These are phyloP conservation scores for Sipha flava DNA, from an alignment of 1,140 invertebrate species.

Conservation along the genomic window DNA sequence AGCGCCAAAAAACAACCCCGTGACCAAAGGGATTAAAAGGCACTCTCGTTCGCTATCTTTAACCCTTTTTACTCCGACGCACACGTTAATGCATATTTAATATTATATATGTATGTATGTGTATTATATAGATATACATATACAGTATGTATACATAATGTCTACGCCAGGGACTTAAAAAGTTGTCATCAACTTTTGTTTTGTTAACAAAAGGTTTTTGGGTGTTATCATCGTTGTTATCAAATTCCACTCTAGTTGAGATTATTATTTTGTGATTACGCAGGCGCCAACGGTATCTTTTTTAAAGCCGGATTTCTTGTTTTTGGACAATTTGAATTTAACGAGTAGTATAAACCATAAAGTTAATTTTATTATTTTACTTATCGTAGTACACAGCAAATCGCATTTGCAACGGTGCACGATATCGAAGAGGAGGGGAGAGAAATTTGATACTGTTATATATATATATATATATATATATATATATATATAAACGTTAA, in stretches of 20 bases:
- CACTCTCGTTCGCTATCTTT: conserved; percentile 27
- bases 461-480: too few relatives aligned
- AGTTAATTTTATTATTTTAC: not conserved
- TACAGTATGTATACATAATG: not conserved
- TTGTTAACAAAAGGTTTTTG: conserved; percentile 1
- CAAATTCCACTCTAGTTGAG: conserved; percentile 3
- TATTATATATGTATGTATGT: not conserved
- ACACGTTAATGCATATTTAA: conserved; percentile 32
- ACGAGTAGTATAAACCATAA: not conserved
- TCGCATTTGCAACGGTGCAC: too few relatives aligned
- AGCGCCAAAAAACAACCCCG: conserved; percentile 25
- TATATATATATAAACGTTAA: too few relatives aligned
- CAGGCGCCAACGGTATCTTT: not conserved
- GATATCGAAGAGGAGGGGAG: too few relatives aligned
- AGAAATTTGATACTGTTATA: too few relatives aligned
- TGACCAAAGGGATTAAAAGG: conserved; percentile 31
- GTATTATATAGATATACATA: not conserved
- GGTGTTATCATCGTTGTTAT: conserved; percentile 18
- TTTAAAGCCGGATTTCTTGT: not conserved
- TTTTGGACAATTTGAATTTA: not conserved
- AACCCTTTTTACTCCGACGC: conserved; percentile 29
- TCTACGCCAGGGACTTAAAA: conserved; percentile 14
- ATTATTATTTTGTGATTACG: conserved; percentile 14
- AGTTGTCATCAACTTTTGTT: conserved; percentile 30
- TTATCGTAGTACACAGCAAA: too few relatives aligned